phyloP scores from a whole-genome alignment of 2,888 invertebrate genomes.

The Lingula anatina region DNA sequence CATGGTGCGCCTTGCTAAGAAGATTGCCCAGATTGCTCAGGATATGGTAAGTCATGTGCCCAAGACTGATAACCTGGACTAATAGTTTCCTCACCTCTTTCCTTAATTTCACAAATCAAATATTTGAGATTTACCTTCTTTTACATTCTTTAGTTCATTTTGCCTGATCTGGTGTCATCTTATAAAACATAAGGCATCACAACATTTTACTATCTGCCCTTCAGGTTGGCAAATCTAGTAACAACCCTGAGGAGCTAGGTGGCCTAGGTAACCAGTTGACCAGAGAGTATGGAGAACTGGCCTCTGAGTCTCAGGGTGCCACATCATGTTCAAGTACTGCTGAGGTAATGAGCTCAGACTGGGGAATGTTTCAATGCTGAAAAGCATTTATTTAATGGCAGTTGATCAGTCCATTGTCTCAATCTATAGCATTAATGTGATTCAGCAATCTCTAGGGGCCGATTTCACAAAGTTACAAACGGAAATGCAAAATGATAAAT shows the following conservation, averaged over 20 bases:
- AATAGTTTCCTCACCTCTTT: too few relatives aligned
- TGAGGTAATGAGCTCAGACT: conserved; percentile 63
- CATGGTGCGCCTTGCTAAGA: conserved; percentile 92
- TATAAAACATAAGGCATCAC: too few relatives aligned
- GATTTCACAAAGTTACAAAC: too few relatives aligned
- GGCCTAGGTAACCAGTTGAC: conserved; percentile 81
- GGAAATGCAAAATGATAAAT: too few relatives aligned
- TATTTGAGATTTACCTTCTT: neutral
- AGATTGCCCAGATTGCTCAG: conserved; percentile 85
- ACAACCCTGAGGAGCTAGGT: conserved; percentile 69
- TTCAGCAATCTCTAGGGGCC: too few relatives aligned
- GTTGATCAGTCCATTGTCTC: too few relatives aligned
- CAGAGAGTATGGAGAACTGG: conserved; percentile 77
- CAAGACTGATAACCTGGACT: too few relatives aligned
- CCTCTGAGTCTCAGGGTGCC: conserved; percentile 84
- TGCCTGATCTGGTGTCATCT: too few relatives aligned
- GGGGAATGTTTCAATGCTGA: neutral
- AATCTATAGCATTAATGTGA: too few relatives aligned
- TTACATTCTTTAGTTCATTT: too few relatives aligned
- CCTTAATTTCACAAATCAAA: neutral
- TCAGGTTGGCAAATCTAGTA: conserved; percentile 61
- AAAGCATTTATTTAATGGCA: too few relatives aligned
- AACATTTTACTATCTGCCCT: too few relatives aligned
- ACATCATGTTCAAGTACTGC: conserved; percentile 84
- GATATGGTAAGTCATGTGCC: conserved; percentile 72